phyloP scores from a whole-genome alignment of 2,113 vertebrate genomes.

The Equus przewalskii region DNA sequence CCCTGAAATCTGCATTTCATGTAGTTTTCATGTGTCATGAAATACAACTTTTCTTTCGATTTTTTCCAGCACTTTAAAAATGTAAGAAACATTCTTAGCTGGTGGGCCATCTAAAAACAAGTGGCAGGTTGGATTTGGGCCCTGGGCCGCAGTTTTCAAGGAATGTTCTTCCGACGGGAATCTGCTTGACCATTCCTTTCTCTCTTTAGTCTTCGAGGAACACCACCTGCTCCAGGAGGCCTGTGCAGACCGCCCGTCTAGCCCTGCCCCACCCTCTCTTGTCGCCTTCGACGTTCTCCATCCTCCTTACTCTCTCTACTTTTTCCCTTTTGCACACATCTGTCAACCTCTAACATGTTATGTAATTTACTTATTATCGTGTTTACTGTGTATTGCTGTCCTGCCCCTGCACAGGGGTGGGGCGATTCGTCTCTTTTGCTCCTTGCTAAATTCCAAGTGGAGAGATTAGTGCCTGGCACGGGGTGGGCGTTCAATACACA shows the following conservation, averaged over 20 bases:
- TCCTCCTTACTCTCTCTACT: background rate
- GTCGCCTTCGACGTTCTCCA: rapidly evolving
- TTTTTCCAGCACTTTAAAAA: background rate
- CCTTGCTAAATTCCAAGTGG: background rate
- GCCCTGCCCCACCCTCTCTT: background rate
- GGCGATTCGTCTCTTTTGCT: background rate
- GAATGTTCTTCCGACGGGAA: background rate
- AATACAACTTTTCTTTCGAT: background rate
- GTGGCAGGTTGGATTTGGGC: background rate
- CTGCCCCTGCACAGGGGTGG: too few relatives aligned
- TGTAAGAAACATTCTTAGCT: background rate
- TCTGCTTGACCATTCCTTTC: too few relatives aligned
- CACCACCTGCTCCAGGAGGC: background rate
- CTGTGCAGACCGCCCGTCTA: background rate
- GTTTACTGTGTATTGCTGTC: background rate
- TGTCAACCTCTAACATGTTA: background rate
- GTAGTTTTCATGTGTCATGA: background rate
- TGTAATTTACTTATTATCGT: background rate
- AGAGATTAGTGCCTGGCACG: too few relatives aligned
- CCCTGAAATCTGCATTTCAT: background rate
- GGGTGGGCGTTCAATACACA: background rate
- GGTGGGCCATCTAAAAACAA: background rate
- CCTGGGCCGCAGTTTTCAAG: rapidly evolving
- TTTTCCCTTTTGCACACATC: background rate
- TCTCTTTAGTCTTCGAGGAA: background rate